Evolutionary conservation across 1,140 invertebrate species (phyloP), one percentile per base, ranked within the genome.

Genomic region (Brachionus plicatilis): DNA sequence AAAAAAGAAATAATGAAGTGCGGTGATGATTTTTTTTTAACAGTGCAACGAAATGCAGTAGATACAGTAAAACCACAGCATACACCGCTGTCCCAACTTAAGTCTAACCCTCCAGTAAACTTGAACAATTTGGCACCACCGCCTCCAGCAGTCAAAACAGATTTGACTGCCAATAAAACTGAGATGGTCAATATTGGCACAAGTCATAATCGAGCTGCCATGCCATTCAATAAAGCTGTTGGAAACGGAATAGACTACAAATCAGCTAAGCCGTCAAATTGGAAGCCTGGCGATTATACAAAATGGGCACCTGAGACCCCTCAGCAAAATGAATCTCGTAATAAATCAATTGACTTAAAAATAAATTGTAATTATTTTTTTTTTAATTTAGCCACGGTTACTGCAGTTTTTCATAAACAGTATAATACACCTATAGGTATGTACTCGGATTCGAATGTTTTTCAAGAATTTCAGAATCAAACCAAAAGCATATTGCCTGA

Each of bases 1-100:
- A 89, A 90, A 85, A 88, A 88, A 86, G 89, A 90, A 85, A 87
- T 90, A 14, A 87, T 90, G 6, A 84, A 88, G 82, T 87, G 88
- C 43, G 89, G 88, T 17, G 89, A 90, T 85, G 88, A 89, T 70
- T 86, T 90, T 33, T 88, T 90, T 80, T 85, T 90, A n/a, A 72
- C 87, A 33, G 86, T 89, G 20, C 86, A 88, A 84, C 87, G 88
- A 12, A 82, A 82, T 65, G 79, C 79, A 24, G 65, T 82, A 45
- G 79, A 82, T 65, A 20, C 33, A 12, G 24, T 27, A 3, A 82
- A 82, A 29, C 79, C 79, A 47, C 79, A 47, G 20, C 41, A 68
- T 45, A 82, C 79, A 65, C 79, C 79, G 14, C 29, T 82, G 53
- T 43, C 50, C 14, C 79, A 82, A 27, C 29, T 82, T 14, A 82